Percentiles rank a stretch among this genome's conserved stretches.
phyloP scores from a whole-genome alignment of 2,797 vertebrate species.

The Erethizon dorsatum region DNA sequence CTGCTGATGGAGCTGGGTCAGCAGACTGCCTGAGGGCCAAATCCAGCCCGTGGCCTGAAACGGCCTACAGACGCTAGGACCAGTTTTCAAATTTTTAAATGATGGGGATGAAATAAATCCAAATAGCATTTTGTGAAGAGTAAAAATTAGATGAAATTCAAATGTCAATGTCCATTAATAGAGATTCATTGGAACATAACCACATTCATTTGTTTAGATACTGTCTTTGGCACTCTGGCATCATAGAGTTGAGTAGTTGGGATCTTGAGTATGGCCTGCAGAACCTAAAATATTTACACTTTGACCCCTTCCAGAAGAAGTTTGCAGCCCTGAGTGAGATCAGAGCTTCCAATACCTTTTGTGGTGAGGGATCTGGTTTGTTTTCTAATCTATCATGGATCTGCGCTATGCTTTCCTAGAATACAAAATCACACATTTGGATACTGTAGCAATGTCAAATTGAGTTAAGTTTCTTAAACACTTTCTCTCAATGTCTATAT shows the following conservation, averaged over 20 bases:
- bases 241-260: not conserved
- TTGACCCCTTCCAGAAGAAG: not conserved
- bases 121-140: constrained; percentile 51
- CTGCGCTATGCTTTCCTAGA: not conserved
- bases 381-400: not conserved
- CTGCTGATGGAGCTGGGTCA: not conserved
- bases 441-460: not conserved
- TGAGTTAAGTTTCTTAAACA: not conserved
- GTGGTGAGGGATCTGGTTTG: not conserved
- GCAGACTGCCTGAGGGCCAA: not conserved
- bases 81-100: constrained; percentile 22
- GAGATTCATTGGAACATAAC: not conserved
- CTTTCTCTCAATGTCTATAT: not conserved
- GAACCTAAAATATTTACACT: not conserved
- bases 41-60: not conserved
- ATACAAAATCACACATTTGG: not conserved
- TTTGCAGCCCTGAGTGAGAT: not conserved
- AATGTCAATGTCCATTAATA: not conserved
- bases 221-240: not conserved
- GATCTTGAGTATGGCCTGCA: not conserved
- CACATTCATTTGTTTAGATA: not conserved
- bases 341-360: not conserved
- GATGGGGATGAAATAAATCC: not conserved
- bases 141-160: constrained; percentile 57
- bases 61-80: not conserved